Evolutionary conservation across 2,113 vertebrate species (phyloP).

Genomic region (Otocyon megalotis): DNA sequence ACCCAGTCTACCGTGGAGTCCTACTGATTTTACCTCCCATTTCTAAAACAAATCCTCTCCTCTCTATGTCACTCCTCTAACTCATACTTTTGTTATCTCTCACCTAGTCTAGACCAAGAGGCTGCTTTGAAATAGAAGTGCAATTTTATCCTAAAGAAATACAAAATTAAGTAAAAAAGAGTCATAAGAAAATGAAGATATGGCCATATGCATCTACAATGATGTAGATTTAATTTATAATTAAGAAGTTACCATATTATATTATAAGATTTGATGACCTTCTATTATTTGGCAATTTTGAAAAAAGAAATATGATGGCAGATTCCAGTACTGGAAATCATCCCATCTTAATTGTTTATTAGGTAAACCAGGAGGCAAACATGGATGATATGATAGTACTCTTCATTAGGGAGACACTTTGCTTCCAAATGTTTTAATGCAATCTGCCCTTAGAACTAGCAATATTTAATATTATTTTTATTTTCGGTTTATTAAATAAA

Average conservation of each 20-base stretch:
- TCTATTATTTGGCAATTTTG: background rate
- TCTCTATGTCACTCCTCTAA: background rate
- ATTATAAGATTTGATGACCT: background rate
- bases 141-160: background rate
- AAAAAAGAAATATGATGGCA: background rate
- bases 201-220: background rate
- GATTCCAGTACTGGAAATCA: background rate
- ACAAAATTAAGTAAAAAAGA: background rate
- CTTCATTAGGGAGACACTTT: background rate
- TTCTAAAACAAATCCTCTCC: background rate
- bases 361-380: background rate
- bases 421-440: background rate
- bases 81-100: background rate
- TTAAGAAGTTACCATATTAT: background rate
- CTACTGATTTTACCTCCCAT: background rate
- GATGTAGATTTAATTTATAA: background rate
- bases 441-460: background rate
- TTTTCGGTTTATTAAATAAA: background rate
- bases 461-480: background rate
- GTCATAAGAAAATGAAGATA: background rate
- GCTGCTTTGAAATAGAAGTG: background rate
- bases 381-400: background rate
- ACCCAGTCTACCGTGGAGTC: background rate
- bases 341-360: conserved; percentile 20
- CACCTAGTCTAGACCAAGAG: background rate